Evolutionary conservation across 2,797 vertebrate genomes (phyloP), one percentile per base, ranked within the genome.

Genomic region (Todus mexicanus): DNA sequence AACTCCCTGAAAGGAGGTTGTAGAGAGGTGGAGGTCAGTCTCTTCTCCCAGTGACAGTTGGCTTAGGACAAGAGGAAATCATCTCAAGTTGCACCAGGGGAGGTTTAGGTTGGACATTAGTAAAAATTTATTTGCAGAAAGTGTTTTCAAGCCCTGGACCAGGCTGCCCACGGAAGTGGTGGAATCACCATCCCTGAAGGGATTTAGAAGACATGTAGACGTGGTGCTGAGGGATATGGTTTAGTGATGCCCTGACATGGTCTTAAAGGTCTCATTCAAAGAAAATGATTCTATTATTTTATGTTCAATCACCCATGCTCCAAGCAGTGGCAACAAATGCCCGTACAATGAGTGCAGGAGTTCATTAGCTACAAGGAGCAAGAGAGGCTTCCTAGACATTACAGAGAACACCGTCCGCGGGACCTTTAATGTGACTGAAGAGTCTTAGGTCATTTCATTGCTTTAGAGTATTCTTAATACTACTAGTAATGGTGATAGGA

Each of bases 401-500:
- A 9, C 31, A 15, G 43, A 53, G 18, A 64, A 77, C 12, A 4
- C 11, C 2, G 9, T 45, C 50, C 42, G 37, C 0, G 3, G 53
- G 37, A 40, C n/a, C 33, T 51, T 47, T 4, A 22, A 37, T 13
- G 29, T 18, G 42, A 57, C 35, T 69, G 21, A 50, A 59, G 48
- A 70, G 45, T 35, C 9, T 15, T 47, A 56, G 19, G 37, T 42
- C 13, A 71, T 50, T 90, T 64, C n/a, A 76, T 7, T 64, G 50
- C 59, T 88, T 78, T 50, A 33, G 51, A 73, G 3, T 76, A 31
- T 43, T 75, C 54, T 79, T 53, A 78, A 12, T 53, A 74, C 45
- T 40, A 48, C 27, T 27, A 47, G 1, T 42, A 78, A 42, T 40
- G 40, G 35, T 33, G 37, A 51, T 18, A 70, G 0, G 0, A 73